Percentiles rank a stretch among this genome's conserved stretches.
Conservation (phyloP, 2,797 vertebrate genomes). For the Loris lydekkerianus region DNA sequence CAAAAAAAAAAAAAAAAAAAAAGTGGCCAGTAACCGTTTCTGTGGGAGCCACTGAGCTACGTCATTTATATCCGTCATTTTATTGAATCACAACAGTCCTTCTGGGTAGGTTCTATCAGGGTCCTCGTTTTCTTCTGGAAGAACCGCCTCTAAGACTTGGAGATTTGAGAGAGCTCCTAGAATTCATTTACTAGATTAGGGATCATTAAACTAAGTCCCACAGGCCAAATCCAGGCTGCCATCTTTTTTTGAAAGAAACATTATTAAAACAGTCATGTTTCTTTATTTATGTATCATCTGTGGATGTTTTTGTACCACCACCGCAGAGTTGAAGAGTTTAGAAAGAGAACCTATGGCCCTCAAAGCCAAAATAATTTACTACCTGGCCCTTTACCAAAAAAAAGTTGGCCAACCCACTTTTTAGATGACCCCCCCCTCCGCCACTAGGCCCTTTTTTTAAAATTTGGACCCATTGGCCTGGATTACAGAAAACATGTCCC, state of each 20-base stretch:
- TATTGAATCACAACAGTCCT: background rate
- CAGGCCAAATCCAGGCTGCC: background rate
- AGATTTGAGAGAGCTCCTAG: background rate
- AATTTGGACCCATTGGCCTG: background rate
- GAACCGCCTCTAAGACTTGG: background rate
- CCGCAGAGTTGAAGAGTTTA: background rate
- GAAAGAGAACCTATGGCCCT: background rate
- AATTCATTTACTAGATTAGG: background rate
- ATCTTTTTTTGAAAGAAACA: background rate
- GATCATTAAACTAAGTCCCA: background rate
- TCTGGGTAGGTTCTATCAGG: background rate
- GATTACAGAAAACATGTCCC: background rate
- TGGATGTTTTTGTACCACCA: background rate
- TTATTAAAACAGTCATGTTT: conserved; percentile 22
- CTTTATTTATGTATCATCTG: background rate
- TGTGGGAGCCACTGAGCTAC: background rate
- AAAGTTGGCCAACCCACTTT: background rate
- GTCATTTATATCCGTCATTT: fast-evolving
- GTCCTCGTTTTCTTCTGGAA: background rate
- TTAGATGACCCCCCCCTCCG: background rate
- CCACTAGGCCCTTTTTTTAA: background rate
- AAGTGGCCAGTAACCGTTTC: background rate
- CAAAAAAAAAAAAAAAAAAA: background rate
- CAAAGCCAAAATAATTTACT: background rate
- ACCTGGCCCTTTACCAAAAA: background rate